These are phyloP conservation scores for Mohoua ochrocephala DNA, from an alignment of 2,113 vertebrate species.

Conservation along the genomic window DNA sequence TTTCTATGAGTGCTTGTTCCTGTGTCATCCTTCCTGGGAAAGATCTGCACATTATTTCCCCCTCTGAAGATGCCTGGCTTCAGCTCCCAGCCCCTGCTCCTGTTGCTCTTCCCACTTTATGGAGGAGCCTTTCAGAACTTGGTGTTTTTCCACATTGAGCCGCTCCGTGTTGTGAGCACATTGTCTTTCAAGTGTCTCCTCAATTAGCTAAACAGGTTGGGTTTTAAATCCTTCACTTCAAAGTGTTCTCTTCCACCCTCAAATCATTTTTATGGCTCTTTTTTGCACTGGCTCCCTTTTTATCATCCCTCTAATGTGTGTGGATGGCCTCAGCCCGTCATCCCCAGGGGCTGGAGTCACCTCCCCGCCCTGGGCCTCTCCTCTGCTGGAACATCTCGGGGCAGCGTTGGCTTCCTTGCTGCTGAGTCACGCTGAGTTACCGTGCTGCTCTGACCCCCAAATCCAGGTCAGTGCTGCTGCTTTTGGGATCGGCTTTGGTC, in stretches of 20 bases:
- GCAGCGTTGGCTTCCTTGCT: neutral
- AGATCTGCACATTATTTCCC: neutral
- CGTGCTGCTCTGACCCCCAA: neutral
- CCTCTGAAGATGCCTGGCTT: neutral
- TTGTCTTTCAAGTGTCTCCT: conserved; percentile 2
- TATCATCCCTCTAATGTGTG: neutral
- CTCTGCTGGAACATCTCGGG: neutral
- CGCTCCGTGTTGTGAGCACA: neutral
- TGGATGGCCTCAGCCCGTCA: neutral
- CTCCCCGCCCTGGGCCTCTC: neutral
- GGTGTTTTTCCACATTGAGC: neutral
- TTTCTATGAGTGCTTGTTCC: neutral
- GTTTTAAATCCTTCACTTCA: conserved; percentile 6
- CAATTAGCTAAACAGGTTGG: conserved; percentile 13
- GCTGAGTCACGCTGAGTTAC: neutral
- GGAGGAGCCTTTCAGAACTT: neutral
- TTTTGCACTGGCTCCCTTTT: neutral
- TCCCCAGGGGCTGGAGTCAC: neutral
- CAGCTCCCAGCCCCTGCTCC: neutral
- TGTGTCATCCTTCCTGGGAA: neutral
- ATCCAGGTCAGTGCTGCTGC: neutral
- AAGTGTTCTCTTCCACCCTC: neutral
- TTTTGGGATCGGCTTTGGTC: neutral
- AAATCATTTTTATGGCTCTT: conserved; percentile 19
- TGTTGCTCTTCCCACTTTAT: neutral